A percentile compares a stretch with the other conserved stretches of the same genome.
Evolutionary conservation across 2,888 invertebrate genomes (phyloP).

Genomic region (Clanis bilineata): DNA sequence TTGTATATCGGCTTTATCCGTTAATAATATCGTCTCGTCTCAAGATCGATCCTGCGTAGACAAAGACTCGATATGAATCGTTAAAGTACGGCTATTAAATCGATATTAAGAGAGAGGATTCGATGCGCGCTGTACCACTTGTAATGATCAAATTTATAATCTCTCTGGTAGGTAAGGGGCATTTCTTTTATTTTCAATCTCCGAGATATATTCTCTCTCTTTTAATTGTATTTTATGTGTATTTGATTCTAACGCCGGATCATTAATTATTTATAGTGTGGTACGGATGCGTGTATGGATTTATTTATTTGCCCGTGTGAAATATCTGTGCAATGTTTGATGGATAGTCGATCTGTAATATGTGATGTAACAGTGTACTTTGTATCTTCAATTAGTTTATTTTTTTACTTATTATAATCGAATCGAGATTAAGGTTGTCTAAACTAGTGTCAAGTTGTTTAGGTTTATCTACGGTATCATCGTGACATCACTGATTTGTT

Average conservation of each 20-base stretch:
- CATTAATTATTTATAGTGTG: conserved; percentile 82
- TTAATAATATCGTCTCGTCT: conserved; percentile 49
- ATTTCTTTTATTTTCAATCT: conserved; percentile 75
- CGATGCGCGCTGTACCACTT: conserved; percentile 73
- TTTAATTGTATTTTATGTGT: conserved; percentile 83
- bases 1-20: conserved; percentile 31
- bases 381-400: conserved; percentile 17
- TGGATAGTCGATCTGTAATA: conserved; percentile 20
- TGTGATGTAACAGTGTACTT: conserved; percentile 6
- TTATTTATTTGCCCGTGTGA: conserved; percentile 66
- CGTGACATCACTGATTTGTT: no score
- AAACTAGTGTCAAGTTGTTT: background rate
- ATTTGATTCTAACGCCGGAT: conserved; percentile 81
- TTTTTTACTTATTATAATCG: background rate
- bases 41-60: conserved; percentile 40
- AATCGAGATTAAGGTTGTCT: background rate
- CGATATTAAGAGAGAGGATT: conserved; percentile 73
- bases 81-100: conserved; percentile 69
- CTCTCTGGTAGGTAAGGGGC: conserved; percentile 75
- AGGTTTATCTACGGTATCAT: background rate
- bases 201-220: conserved; percentile 71
- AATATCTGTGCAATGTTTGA: conserved; percentile 53
- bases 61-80: conserved; percentile 64
- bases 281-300: conserved; percentile 74
- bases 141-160: conserved; percentile 81